phyloP scores from a whole-genome alignment of 2,888 invertebrate genomes.

The Bedellia somnulentella region DNA sequence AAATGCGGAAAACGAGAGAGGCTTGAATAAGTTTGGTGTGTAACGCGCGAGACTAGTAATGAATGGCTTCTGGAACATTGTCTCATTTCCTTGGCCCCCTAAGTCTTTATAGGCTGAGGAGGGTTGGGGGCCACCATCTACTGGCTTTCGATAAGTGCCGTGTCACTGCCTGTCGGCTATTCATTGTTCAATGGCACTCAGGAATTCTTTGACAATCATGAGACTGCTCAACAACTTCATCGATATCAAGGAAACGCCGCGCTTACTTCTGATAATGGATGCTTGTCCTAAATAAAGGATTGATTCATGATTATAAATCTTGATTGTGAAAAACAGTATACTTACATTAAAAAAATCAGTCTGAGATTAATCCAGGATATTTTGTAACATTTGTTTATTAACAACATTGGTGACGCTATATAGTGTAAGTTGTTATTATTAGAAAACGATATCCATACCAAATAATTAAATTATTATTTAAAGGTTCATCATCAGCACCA shows the following conservation, averaged over 20 bases:
- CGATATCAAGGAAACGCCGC: neutral
- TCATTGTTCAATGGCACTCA: slow-evolving; percentile 41
- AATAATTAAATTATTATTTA: too few species aligned
- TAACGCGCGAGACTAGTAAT: slow-evolving; percentile 6
- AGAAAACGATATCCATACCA: too few species aligned
- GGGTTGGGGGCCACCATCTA: neutral
- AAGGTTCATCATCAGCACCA: too few species aligned
- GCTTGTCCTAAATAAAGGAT: too few species aligned
- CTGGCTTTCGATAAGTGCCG: slow-evolving; percentile 21
- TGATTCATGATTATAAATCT: too few species aligned
- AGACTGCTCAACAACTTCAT: slow-evolving; percentile 6
- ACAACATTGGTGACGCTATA: too few species aligned
- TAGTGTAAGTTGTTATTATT: too few species aligned
- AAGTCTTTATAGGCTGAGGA: neutral
- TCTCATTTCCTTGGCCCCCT: neutral
- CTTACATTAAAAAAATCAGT: too few species aligned
- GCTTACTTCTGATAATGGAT: too few species aligned
- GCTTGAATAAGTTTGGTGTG: slow-evolving; percentile 36
- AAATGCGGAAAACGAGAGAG: slow-evolving; percentile 13
- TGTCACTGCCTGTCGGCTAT: slow-evolving; percentile 22
- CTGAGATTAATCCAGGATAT: too few species aligned
- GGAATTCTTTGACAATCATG: slow-evolving; percentile 46
- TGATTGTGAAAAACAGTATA: too few species aligned
- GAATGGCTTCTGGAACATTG: neutral
- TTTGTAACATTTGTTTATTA: too few species aligned